phyloP scores from a whole-genome alignment of 2,113 vertebrate genomes.

The Gnathonemus longibarbis region DNA sequence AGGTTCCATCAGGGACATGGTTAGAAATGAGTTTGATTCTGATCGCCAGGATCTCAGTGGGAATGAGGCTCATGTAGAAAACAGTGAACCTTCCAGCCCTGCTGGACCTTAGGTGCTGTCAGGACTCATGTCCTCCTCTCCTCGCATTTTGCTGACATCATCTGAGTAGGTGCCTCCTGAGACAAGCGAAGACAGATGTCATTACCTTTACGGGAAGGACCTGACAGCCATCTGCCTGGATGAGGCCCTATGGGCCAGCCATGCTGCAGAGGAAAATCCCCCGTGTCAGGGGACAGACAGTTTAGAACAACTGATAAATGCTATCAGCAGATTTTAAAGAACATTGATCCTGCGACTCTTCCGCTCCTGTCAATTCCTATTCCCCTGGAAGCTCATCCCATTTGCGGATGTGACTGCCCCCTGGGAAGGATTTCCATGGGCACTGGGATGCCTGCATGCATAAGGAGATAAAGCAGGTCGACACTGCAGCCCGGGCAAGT shows the following conservation, averaged over 20 bases:
- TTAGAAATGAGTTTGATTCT: background rate
- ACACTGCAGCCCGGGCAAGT: background rate
- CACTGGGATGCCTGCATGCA: background rate
- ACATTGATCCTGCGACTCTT: background rate
- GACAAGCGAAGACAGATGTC: background rate
- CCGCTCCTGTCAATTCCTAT: background rate
- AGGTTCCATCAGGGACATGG: background rate
- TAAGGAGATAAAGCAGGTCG: background rate
- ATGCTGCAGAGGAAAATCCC: background rate
- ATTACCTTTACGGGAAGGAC: background rate
- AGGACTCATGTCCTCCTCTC: background rate
- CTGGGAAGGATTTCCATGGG: background rate
- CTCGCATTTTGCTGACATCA: background rate
- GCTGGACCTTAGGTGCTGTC: too few species aligned
- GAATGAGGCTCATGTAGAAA: background rate
- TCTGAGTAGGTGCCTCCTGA: background rate
- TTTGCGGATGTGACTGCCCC: background rate
- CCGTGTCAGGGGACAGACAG: background rate
- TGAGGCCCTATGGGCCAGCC: background rate
- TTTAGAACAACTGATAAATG: background rate
- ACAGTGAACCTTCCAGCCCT: background rate
- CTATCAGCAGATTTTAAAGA: constrained; percentile 5
- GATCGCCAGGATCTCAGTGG: background rate
- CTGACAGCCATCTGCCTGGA: background rate
- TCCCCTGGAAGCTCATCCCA: background rate